Conservation (phyloP, 2,888 invertebrate species). For the Saturnia pavonia region DNA sequence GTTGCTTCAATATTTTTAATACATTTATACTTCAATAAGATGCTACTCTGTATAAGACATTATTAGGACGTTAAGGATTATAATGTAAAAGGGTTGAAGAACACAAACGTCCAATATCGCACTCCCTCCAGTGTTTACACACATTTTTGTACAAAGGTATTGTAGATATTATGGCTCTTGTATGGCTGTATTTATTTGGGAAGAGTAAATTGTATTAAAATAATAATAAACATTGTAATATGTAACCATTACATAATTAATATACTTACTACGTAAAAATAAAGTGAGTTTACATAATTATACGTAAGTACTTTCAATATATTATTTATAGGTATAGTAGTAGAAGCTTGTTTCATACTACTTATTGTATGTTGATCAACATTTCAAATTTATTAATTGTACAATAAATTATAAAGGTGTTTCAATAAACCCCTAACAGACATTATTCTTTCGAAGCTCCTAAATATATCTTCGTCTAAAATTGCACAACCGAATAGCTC, state of each 20-base stretch:
- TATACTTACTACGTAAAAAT: not conserved
- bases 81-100: constrained; percentile 62
- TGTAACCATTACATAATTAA: not conserved
- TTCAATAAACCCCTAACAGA: not conserved
- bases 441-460: not conserved
- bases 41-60: constrained; percentile 28
- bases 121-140: constrained; percentile 81
- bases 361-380: not conserved
- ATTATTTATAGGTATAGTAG: not conserved
- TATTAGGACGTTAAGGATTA: constrained; percentile 42
- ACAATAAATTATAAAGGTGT: not conserved
- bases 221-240: not conserved
- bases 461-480: not conserved
- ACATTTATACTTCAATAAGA: constrained; percentile 8
- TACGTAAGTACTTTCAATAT: not conserved
- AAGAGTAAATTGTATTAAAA: constrained; percentile 9
- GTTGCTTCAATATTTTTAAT: not conserved
- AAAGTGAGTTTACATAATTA: not conserved
- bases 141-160: constrained; percentile 76
- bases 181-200: constrained; percentile 49
- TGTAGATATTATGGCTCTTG: constrained; percentile 61
- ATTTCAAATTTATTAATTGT: not conserved
- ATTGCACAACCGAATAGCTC: not conserved
- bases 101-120: constrained; percentile 80
- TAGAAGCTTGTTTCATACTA: not conserved